Conservation (phyloP, 2,888 invertebrate genomes). For the Callyntrura sp. region DNA sequence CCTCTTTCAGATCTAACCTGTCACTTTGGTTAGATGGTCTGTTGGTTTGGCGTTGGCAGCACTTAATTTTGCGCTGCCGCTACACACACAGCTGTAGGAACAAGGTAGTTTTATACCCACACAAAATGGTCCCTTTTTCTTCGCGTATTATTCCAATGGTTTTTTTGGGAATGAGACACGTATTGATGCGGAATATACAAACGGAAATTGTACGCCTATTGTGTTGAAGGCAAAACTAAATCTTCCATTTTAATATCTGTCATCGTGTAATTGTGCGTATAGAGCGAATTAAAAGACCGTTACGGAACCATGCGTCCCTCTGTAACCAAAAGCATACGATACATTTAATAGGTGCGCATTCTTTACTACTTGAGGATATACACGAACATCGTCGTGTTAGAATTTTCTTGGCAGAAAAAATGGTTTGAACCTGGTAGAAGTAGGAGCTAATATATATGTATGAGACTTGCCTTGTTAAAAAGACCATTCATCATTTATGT, state of each 20-base stretch:
- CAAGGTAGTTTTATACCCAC: background rate
- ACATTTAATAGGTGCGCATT: background rate
- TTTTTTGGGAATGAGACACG: background rate
- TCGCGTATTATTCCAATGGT: background rate
- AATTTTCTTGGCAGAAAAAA: background rate
- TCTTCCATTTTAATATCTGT: constrained; percentile 60
- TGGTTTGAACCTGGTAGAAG: background rate
- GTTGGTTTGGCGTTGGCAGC: constrained; percentile 37
- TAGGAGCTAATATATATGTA: constrained; percentile 8
- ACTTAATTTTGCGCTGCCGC: constrained; percentile 18
- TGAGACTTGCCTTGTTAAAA: background rate
- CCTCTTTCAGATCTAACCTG: constrained; percentile 24
- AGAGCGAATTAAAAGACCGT: background rate
- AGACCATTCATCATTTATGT: constrained; percentile 24
- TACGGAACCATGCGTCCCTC: background rate
- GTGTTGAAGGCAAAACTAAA: constrained; percentile 29
- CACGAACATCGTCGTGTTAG: background rate
- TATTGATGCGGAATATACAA: background rate
- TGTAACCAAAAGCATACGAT: background rate
- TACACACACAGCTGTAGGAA: background rate
- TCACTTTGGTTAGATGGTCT: constrained; percentile 39
- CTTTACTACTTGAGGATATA: background rate
- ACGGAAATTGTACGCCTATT: background rate
- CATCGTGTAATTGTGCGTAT: constrained; percentile 45
- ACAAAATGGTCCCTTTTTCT: background rate